Base-by-base conservation (phyloP, 2,888 invertebrate genomes). In the Andrena dorsata region DNA sequence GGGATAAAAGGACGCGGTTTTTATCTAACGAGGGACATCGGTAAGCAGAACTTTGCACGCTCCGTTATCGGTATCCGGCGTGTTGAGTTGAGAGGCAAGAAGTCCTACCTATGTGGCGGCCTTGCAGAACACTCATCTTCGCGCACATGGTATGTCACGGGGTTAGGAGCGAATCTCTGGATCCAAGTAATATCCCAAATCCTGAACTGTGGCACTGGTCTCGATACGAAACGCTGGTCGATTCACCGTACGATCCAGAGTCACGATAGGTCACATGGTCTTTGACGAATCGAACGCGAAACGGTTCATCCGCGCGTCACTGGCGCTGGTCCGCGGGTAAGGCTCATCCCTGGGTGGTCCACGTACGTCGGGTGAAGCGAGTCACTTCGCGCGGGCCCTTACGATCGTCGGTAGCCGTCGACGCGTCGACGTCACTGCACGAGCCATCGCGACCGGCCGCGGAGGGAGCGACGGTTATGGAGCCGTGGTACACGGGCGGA, bases 51-150 rank as follows among this genome's bases (percentile, higher is more conserved):
- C 41, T 41, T 41, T 41, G 16, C 41, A 51, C n/a, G 51, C 20
- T 20, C 20, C 20, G 20, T 8, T 41, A 41, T 26, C 23, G 23
- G 8, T 56, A 1, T 23, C 56, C 56, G 2, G 53, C 10, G 10
- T 0, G 23, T 20, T 7, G n/a, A 16, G 32, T 30, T 66, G 23
- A 64, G 61, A 73, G 56, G 41, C 64, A 32, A 32, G 26, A 10
- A 35, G 13, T 74, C 88, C 91, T 94, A 93, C 93, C 93, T 92
- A 93, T 89, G 84, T 92, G 94, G 86, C 94, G 91, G 86, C 93
- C 93, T 90, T 93, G 94, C 66, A 94, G 93, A 73, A 94, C 92
- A 90, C 93, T 93, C 93, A 94, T 94, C 89, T 94, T 94, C 88
- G 93, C 92, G 90, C 94, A 93, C 94, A 94, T 93, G 83, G 89